Base-by-base conservation (phyloP, 1,140 invertebrate species). In the Dreissena polymorpha region DNA sequence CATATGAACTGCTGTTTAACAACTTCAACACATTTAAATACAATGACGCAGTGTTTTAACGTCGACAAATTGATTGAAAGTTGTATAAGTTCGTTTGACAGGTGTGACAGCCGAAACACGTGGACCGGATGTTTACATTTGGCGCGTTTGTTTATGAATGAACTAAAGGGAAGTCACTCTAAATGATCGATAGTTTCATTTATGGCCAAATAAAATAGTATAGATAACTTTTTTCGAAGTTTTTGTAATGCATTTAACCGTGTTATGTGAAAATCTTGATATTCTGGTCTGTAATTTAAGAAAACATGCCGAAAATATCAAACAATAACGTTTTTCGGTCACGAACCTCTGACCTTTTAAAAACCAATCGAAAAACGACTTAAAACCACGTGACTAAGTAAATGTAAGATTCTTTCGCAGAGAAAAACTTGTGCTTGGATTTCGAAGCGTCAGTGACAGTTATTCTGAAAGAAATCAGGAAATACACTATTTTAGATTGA, bases 101-200 rank as follows among this genome's bases (percentile, higher is more conserved):
- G 27, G 69, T 77, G 55, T 64, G n/a, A 70, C 49, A 10, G 73
- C 71, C 49, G 71, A 83, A 83, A 63, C 81, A 83, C 81, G 81
- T 83, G 81, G 60, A 71, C 81, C 73, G 81, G 81, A 83, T 83
- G 81, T 83, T 83, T 83, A 83, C 81, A 83, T 83, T 76, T 77
- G 50, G 73, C 68, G 65, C 65, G 72, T 75, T 76, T 76, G 79
- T 82, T 82, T 77, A 83, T 76, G 80, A 83, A 83, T 83, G 73
- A 71, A 70, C 10, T 25, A 23, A 83, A 76, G 81, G 81, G 81
- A 68, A 39, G 50, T 64, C 74, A 83, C 73, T 74, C 71, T 69
- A 69, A 74, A n/a, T n/a, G 51, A 27, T 18, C 12, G 39, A 21
- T 18, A 21, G 7, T 21, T 27, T 7, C 8, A 53, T 72, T 53